Percentiles rank a stretch among this genome's conserved stretches.
phyloP scores from a whole-genome alignment of 2,888 invertebrate species.

The Patella pellucida region DNA sequence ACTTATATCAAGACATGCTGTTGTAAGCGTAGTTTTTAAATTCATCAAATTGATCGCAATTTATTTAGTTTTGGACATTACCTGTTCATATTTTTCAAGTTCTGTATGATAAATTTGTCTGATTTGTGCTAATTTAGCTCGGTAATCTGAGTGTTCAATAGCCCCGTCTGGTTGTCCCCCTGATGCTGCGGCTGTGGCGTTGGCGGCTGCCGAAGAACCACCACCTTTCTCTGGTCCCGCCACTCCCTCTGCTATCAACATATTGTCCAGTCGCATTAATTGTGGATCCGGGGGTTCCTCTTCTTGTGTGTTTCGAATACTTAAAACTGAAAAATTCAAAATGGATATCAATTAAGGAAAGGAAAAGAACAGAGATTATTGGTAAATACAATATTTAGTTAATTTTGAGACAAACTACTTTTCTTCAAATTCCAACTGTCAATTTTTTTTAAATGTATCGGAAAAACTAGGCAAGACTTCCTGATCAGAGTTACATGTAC shows the following conservation, averaged over 20 bases:
- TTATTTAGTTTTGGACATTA: slow-evolving; percentile 58
- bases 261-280: slow-evolving; percentile 98
- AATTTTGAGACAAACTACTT: no score
- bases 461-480: no score
- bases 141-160: slow-evolving; percentile 99
- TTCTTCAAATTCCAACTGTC: no score
- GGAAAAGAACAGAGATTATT: no score
- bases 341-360: no score
- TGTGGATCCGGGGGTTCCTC: slow-evolving; percentile 99
- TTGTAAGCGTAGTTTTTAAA: no score
- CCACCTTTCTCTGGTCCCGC: slow-evolving; percentile 71
- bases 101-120: slow-evolving; percentile 99
- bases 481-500: no score
- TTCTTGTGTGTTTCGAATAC: slow-evolving; percentile 95
- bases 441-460: no score
- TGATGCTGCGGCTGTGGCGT: slow-evolving; percentile 67
- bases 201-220: slow-evolving; percentile 67
- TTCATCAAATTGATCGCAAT: no score
- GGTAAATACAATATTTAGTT: no score
- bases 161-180: slow-evolving; percentile 78
- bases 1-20: no score
- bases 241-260: slow-evolving; percentile 93
- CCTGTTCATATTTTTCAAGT: slow-evolving; percentile 98
- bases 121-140: slow-evolving; percentile 98
- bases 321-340: slow-evolving; percentile 79